Evolutionary conservation across 2,113 vertebrate species (phyloP).

Genomic region (Gracilinanus agilis): DNA sequence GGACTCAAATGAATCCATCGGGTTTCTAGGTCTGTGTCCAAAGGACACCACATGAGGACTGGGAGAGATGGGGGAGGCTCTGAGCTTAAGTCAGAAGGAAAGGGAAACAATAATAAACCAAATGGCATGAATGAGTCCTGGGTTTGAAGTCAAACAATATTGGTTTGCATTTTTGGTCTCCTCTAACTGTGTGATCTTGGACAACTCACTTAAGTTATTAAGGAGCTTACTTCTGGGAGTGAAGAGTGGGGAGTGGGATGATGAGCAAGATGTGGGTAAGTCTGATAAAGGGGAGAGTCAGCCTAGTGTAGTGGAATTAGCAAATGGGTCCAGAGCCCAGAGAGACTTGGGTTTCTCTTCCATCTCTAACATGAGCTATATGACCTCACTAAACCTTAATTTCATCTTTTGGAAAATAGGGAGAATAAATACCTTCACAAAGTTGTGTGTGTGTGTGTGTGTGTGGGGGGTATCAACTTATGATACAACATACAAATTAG

Average conservation of each 20-base stretch:
- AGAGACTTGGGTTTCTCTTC: background rate
- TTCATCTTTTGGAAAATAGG: background rate
- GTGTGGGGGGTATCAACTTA: no score
- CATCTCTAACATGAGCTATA: background rate
- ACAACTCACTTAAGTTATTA: fast-evolving
- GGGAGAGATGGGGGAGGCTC: background rate
- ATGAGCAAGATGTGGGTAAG: background rate
- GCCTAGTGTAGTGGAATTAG: background rate
- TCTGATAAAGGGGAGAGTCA: background rate
- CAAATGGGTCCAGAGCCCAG: background rate
- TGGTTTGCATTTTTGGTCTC: background rate
- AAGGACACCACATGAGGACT: background rate
- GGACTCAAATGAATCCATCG: background rate
- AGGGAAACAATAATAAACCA: background rate
- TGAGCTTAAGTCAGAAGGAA: background rate
- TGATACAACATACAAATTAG: background rate
- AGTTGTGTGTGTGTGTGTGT: background rate
- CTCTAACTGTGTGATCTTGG: background rate
- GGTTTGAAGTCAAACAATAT: background rate
- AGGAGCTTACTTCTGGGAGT: background rate
- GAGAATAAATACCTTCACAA: background rate
- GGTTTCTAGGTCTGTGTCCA: background rate
- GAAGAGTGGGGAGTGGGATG: background rate
- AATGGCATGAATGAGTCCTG: background rate
- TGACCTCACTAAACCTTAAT: background rate